Base-by-base conservation (phyloP, 2,797 vertebrate species). In the Notoglanidium macrostoma region DNA sequence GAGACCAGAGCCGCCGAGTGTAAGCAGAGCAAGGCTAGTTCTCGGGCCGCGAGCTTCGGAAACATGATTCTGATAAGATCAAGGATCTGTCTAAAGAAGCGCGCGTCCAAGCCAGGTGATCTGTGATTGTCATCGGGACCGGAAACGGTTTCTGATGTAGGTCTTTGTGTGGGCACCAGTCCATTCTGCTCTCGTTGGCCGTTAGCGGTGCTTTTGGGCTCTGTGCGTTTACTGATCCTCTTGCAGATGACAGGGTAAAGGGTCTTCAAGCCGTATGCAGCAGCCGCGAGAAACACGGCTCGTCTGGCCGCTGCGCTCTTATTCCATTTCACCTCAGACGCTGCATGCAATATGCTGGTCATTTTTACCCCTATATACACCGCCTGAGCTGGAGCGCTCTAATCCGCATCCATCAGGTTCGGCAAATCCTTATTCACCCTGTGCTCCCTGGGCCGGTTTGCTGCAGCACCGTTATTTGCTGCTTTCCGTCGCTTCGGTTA, bases 1-100 rank as follows among this genome's bases (percentile, higher is more conserved):
- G 98, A 99, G 55, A 99, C 92, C 29, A 99, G 92, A 32, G 98
- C 97, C 76, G 97, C 91, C 0, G 98, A 99, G 93, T 99, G 98
- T 70, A 99, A 90, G 78, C 96, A 97, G 0, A 99, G 97, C 94
- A 98, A 95, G 3, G 92, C 97, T 1, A 98, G 95, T 92, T 99
- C 98, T 77, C 91, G 93, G 72, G 96, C 98, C 67, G 98, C 92
- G 1, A 99, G 94, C 92, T 92, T 94, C 0, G 98, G 98, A 88
- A 99, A 98, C 5, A 99, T 96, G 90, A 99, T 97, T 89, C 91
- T 95, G 54, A 95, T 95, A 14, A 99, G 97, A 88, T 96, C 96
- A 46, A 97, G 91, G 54, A 99, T 96, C 95, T 99, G 98, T 90
- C 89, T 94, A 89, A 97, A 96, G 86, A 99, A 99, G 59, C 95